A percentile compares a stretch with the other conserved stretches of the same genome.
Conservation (phyloP, 2,888 invertebrate genomes). For the Drosophila pseudotakahashii region DNA sequence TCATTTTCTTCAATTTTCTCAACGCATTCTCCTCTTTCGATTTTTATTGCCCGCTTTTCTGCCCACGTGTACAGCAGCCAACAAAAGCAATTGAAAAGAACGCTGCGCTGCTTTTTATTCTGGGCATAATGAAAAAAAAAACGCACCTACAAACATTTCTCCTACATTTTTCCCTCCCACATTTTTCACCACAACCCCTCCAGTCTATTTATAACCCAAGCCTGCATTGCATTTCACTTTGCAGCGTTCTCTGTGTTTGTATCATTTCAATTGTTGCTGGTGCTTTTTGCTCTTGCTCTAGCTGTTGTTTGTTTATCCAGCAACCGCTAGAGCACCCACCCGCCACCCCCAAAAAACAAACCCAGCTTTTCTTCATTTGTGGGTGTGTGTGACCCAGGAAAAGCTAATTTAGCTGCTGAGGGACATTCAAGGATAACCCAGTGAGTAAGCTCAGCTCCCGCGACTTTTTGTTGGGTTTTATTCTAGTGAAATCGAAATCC, state of each 20-base stretch:
- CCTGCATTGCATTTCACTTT: slow-evolving; percentile 42
- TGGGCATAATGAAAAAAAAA: slow-evolving; percentile 9
- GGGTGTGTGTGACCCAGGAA: slow-evolving; percentile 39
- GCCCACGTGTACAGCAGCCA: not conserved
- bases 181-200: slow-evolving; percentile 1
- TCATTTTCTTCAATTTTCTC: not conserved
- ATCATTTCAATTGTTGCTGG: slow-evolving; percentile 66
- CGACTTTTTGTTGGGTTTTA: slow-evolving; percentile 26
- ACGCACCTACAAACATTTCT: slow-evolving; percentile 9
- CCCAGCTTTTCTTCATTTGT: slow-evolving; percentile 13
- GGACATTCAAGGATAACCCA: slow-evolving; percentile 51
- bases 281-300: slow-evolving; percentile 24
- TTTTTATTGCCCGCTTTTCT: not conserved
- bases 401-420: slow-evolving; percentile 63
- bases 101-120: slow-evolving; percentile 3
- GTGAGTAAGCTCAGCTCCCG: slow-evolving; percentile 18
- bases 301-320: slow-evolving; percentile 32
- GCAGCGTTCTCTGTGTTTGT: slow-evolving; percentile 46
- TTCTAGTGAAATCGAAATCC: slow-evolving; percentile 44
- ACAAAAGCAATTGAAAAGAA: slow-evolving; percentile 18
- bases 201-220: slow-evolving; percentile 43
- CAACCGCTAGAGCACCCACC: not conserved
- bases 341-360: not conserved
- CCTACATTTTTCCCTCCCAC: slow-evolving; percentile 1
- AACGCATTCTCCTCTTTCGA: not conserved